Evolutionary conservation across 1,140 invertebrate species (phyloP), one percentile per base, ranked within the genome.

Genomic region (Gryllus bimaculatus): DNA sequence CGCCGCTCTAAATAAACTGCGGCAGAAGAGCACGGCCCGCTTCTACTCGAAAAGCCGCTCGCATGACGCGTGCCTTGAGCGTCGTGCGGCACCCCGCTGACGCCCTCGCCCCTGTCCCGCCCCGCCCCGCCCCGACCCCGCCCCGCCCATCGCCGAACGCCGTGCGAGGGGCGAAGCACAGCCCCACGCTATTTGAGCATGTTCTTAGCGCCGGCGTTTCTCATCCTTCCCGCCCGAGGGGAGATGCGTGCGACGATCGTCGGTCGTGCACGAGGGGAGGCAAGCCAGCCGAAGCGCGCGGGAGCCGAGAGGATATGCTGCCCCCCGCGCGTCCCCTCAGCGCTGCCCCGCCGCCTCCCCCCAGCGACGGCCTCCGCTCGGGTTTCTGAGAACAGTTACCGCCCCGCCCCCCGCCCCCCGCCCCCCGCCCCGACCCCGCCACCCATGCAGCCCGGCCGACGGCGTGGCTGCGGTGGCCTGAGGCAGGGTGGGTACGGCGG

Each of bases 101-200:
- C 54, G 54, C 54, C 10, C 54, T 10, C 54, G 54, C 54, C 10
- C 26, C n/a, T n/a, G n/a, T n/a, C n/a, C n/a, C n/a, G n/a, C n/a
- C n/a, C n/a, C 49, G 49, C 49, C 49, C 15, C 49, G 49, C 49
- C 49, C 15, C 49, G 49, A 54, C 49, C 15, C 49, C n/a, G n/a
- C n/a, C n/a, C n/a, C n/a, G n/a, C n/a, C n/a, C n/a, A n/a, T 66
- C 54, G 18, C 54, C 54, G 10, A 54, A 66, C 54, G 54, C 26
- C 1, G 26, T 39, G 26, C 26, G 5, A 39, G 26, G 26, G 26
- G 26, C 1, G 1, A 5, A 39, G 26, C 54, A 66, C 54, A n/a
- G 54, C 54, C 54, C 54, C 54, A 66, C 54, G 54, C 54, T 66
- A 66, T 66, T 66, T 66, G 54, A 66, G 54, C 54, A 66, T 66